phyloP scores from a whole-genome alignment of 2,888 invertebrate genomes.

The Amphiduros pacificus region DNA sequence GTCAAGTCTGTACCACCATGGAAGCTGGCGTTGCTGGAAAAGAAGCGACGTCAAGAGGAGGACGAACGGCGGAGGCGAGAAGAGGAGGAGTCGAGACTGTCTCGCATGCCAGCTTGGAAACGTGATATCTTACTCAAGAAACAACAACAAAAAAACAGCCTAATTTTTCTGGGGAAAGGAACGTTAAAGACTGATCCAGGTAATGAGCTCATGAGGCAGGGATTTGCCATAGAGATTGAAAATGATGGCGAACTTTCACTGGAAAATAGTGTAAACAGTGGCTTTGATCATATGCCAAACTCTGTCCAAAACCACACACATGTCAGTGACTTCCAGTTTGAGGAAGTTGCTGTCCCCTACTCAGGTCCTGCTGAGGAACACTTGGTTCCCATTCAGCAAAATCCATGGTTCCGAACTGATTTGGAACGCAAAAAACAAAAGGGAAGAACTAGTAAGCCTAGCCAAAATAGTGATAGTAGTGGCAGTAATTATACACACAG shows the following conservation, averaged over 20 bases:
- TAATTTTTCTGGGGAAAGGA: constrained; percentile 19
- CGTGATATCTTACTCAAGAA: constrained; percentile 29
- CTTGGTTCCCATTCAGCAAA: constrained; percentile 17
- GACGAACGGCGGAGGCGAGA: constrained; percentile 15
- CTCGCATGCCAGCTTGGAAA: constrained; percentile 32
- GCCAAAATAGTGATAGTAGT: neutral
- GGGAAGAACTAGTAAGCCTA: neutral
- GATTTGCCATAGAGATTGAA: neutral
- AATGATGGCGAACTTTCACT: neutral
- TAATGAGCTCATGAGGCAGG: neutral
- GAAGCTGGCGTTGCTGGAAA: constrained; percentile 32
- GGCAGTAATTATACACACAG: neutral
- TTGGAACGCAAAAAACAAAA: constrained; percentile 3
- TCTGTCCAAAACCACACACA: neutral
- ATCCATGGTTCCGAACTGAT: constrained; percentile 25
- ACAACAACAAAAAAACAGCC: constrained; percentile 21
- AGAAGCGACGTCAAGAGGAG: constrained; percentile 26
- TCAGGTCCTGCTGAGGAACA: constrained; percentile 14
- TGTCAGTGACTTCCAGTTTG: neutral
- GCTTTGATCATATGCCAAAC: neutral
- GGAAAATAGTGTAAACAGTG: neutral
- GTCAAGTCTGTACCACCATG: constrained; percentile 36
- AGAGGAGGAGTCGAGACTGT: constrained; percentile 24
- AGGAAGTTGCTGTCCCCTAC: no score
- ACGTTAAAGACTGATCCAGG: no score